Evolutionary conservation across 2,888 invertebrate genomes (phyloP).

Genomic region (Mylabris sibirica): DNA sequence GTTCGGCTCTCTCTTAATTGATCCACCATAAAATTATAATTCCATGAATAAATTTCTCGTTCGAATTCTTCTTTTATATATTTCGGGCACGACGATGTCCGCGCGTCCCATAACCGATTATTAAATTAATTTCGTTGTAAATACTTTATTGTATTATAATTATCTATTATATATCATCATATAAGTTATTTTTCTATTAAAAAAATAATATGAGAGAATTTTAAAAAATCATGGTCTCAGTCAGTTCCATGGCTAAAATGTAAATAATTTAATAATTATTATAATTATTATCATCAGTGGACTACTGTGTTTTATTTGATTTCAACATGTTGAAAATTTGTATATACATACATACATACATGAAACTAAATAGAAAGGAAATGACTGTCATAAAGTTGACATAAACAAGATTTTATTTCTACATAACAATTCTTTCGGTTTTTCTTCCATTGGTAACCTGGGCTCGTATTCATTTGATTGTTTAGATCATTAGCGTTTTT

Average conservation of each 20-base stretch:
- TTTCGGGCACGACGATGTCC: constrained; percentile 39
- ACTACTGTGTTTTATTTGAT: constrained; percentile 34
- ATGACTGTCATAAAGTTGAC: constrained; percentile 2
- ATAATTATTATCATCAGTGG: constrained; percentile 58
- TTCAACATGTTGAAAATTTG: neutral
- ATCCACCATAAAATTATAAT: constrained; percentile 35
- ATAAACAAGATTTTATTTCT: neutral
- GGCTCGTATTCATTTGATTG: neutral
- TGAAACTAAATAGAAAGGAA: neutral
- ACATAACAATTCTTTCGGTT: neutral
- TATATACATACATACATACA: neutral
- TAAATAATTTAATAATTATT: constrained; percentile 58
- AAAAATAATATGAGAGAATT: constrained; percentile 21
- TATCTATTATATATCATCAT: constrained; percentile 59
- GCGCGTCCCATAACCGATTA: constrained; percentile 44
- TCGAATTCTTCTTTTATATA: constrained; percentile 20
- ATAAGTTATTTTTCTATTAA: constrained; percentile 63
- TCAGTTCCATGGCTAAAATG: constrained; percentile 59
- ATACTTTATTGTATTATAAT: constrained; percentile 62
- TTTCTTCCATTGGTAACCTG: neutral
- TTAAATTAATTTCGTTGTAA: constrained; percentile 57
- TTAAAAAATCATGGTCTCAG: constrained; percentile 54
- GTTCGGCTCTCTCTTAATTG: constrained; percentile 33
- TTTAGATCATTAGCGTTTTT: neutral
- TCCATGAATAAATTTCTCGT: constrained; percentile 38